A percentile compares a stretch with the other conserved stretches of the same genome.
Evolutionary conservation across 2,888 invertebrate species (phyloP).

Genomic region (Drosophila recens): DNA sequence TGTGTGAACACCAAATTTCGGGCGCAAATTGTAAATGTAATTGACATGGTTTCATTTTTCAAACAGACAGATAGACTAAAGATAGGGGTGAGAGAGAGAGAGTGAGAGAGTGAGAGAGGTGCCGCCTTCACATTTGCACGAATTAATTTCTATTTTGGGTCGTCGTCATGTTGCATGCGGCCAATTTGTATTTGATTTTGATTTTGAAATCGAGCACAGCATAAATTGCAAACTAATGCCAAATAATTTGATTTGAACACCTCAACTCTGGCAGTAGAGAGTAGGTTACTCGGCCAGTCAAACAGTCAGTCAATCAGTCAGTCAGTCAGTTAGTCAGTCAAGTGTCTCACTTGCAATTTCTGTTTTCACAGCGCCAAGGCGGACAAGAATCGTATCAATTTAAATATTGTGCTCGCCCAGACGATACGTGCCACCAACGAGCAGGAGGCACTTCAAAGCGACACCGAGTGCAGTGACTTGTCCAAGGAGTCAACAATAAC

Average conservation of each 20-base stretch:
- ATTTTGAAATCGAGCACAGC: slow-evolving; percentile 59
- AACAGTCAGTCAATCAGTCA: slow-evolving; percentile 8
- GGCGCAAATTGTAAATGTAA: slow-evolving; percentile 69
- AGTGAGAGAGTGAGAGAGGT: neutral
- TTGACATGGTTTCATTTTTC: slow-evolving; percentile 79
- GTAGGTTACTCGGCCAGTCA: slow-evolving; percentile 62
- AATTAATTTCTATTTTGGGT: slow-evolving; percentile 76
- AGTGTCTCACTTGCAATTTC: slow-evolving; percentile 29
- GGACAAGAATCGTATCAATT: slow-evolving; percentile 86
- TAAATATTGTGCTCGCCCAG: slow-evolving; percentile 88
- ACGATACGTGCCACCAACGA: slow-evolving; percentile 84
- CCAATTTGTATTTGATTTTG: slow-evolving; percentile 37
- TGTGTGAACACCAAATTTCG: slow-evolving; percentile 19
- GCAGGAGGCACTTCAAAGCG: slow-evolving; percentile 68
- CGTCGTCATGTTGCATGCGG: slow-evolving; percentile 57
- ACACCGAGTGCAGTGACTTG: slow-evolving; percentile 59
- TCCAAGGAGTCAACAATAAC: slow-evolving; percentile 21
- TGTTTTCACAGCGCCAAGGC: slow-evolving; percentile 59
- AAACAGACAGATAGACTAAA: slow-evolving; percentile 9
- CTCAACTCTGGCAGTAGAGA: slow-evolving; percentile 32
- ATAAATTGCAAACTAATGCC: slow-evolving; percentile 74
- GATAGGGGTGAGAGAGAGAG: neutral
- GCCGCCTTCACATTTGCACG: slow-evolving; percentile 57
- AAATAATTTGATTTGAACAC: slow-evolving; percentile 72
- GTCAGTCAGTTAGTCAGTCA: slow-evolving; percentile 18